phyloP scores from a whole-genome alignment of 1,140 invertebrate species.

The Liolophura sinensis region DNA sequence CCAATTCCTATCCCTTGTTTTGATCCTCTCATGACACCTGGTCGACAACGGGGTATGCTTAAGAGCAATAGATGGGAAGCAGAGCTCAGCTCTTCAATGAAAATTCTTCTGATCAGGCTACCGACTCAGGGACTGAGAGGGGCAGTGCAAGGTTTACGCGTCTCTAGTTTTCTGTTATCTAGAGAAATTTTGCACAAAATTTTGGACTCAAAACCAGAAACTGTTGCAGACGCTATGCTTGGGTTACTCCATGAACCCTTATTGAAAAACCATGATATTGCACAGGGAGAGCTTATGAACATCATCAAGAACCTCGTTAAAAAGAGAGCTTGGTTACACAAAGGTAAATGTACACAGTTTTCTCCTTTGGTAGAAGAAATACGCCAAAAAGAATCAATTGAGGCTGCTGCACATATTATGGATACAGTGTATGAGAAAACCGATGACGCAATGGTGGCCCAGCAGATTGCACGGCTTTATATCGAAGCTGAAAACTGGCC shows the following conservation, averaged over 20 bases:
- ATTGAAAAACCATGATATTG: slow-evolving; percentile 13
- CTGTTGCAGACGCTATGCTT: slow-evolving; percentile 20
- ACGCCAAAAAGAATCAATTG: slow-evolving; percentile 17
- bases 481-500: slow-evolving; percentile 29
- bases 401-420: slow-evolving; percentile 23
- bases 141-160: slow-evolving; percentile 13
- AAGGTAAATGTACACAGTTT: slow-evolving; percentile 20
- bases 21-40: slow-evolving; percentile 18
- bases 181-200: slow-evolving; percentile 24
- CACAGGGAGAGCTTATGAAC: slow-evolving; percentile 13
- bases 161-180: slow-evolving; percentile 23
- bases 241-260: slow-evolving; percentile 17
- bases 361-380: slow-evolving; percentile 25
- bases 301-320: slow-evolving; percentile 27
- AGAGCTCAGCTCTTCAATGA: slow-evolving; percentile 19
- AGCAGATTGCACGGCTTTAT: slow-evolving; percentile 30
- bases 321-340: slow-evolving; percentile 14
- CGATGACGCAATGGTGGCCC: slow-evolving; percentile 30
- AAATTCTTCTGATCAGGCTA: slow-evolving; percentile 25
- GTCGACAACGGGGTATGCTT: neutral
- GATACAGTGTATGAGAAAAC: slow-evolving; percentile 18
- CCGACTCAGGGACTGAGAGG: slow-evolving; percentile 12
- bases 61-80: slow-evolving; percentile 23
- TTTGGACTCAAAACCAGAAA: slow-evolving; percentile 8
- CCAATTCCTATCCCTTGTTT: slow-evolving; percentile 24